Base-by-base conservation (phyloP, 2,113 vertebrate genomes). In the Bombycilla garrulus region DNA sequence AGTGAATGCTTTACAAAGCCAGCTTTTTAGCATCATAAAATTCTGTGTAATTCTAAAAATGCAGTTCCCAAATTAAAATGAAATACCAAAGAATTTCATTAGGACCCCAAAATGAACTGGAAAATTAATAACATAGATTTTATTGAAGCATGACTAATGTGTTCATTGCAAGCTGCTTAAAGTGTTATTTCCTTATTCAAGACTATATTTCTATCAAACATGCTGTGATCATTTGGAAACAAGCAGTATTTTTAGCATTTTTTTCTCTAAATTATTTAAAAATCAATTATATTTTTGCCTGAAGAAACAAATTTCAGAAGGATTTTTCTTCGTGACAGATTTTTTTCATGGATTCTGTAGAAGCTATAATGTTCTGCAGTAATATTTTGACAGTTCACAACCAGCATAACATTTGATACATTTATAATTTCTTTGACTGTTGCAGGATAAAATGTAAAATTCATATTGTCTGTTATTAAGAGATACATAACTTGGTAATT, bases 331-430 rank as follows among this genome's bases (percentile, higher is more conserved):
- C 47, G 51, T 92, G 56, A 73, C n/a, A 73, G 42, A 40, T 26
- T 65, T 91, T 89, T 95, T 90, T 67, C 56, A n/a, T 86, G 50
- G 62, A 78, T 69, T 90, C 83, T 89, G 40, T 44, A 77, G 44
- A 94, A 89, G 36, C 11, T 92, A 12, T 56, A 36, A 45, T 56
- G 33, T 21, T 93, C 64, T 89, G 26, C 71, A 90, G 79, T 28
- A 89, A 65, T 93, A 92, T 95, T 95, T 95, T 97, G 71, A 90
- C 45, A 85, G 44, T 72, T 90, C 54, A 83, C 79, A 96, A 93
- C 36, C 45, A 96, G n/a, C 42, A 88, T 86, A 47, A 73, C 38
- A 54, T 67, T 91, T 78, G 85, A 94, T 95, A 61, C 28, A 78
- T 92, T 84, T 86, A 5, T 71, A 64, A 45, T 92, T 88, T 86